Base-by-base conservation (phyloP, 2,113 vertebrate species). In the Megaceryle maxima region DNA sequence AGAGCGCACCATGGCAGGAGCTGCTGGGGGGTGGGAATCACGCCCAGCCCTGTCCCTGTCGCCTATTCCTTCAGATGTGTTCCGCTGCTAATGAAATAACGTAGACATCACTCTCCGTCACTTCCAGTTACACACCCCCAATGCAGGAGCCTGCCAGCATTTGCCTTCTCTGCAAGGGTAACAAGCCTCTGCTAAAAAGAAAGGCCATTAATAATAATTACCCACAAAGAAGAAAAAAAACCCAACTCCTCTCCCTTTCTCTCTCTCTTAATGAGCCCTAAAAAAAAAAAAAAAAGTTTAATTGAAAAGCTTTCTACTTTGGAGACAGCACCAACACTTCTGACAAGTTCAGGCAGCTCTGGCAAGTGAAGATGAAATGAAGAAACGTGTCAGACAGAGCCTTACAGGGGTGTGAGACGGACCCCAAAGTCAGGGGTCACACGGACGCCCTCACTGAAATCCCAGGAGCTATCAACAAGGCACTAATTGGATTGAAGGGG, bases 241-340 rank as follows among this genome's bases (percentile, higher is more conserved):
- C 7, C 9, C 91, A 41, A 25, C 46, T 20, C 46, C 51, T 88
- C 80, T 91, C 63, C 68, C 57, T 77, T 87, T 83, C 89, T 89
- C 89, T 94, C 92, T 91, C 94, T 97, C 97, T 93, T 96, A 96
- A 97, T 83, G 82, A 96, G 93, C 60, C 90, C 68, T 84, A 90
- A 96, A 97, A 96, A 97, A 96, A 97, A 96, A 97, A 96, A 88
- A 85, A 95, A 59, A 93, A 91, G 73, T 92, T 94, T 97, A 96
- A 97, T 97, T 97, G 97, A 97, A 96, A 95, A 73, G 89, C 91
- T 96, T 97, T 97, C 95, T 96, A 84, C 88, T 91, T 96, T 80
- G 90, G 89, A 97, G 95, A 86, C 60, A 51, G 84, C 75, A 90
- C 53, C 66, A 48, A 68, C 68, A 70, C 92, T 95, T 96, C 94